These are phyloP conservation scores for Pogoniulus pusillus DNA, from an alignment of 2,797 vertebrate genomes.

Conservation along the genomic window DNA sequence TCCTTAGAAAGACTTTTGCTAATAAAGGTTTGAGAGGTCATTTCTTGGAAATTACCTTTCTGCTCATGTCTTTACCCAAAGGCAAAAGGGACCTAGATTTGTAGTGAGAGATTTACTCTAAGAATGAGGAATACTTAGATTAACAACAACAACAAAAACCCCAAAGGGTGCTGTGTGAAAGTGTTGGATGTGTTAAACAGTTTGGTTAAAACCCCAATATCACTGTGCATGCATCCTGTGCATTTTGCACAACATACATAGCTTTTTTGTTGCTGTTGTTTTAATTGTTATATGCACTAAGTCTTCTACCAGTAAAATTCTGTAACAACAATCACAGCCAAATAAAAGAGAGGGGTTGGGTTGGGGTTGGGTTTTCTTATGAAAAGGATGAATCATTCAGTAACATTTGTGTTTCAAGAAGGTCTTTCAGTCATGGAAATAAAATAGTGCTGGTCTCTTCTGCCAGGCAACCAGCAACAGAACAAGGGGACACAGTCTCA, in stretches of 20 bases:
- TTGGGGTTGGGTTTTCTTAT: not conserved
- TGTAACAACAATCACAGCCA: not conserved
- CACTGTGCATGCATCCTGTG: not conserved
- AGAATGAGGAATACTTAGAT: not conserved
- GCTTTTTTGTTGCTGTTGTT: too few species aligned
- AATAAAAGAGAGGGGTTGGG: too few species aligned
- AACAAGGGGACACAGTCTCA: too few species aligned
- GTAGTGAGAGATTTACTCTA: not conserved
- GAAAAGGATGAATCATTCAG: not conserved
- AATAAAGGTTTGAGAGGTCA: not conserved
- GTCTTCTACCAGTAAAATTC: not conserved
- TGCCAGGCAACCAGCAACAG: too few species aligned
- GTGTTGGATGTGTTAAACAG: not conserved
- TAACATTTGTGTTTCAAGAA: not conserved
- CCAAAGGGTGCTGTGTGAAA: not conserved
- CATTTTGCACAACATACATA: not conserved
- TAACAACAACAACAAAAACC: too few species aligned
- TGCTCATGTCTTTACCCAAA: not conserved
- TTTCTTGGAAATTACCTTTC: not conserved
- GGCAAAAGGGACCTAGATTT: not conserved
- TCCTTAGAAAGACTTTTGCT: not conserved
- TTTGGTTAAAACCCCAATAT: not conserved
- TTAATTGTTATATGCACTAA: too few species aligned
- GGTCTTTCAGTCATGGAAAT: not conserved
- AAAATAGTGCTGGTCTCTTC: too few species aligned